Percentiles rank a stretch among this genome's conserved stretches.
phyloP scores from a whole-genome alignment of 2,113 vertebrate species.

The Perognathus longimembris region DNA sequence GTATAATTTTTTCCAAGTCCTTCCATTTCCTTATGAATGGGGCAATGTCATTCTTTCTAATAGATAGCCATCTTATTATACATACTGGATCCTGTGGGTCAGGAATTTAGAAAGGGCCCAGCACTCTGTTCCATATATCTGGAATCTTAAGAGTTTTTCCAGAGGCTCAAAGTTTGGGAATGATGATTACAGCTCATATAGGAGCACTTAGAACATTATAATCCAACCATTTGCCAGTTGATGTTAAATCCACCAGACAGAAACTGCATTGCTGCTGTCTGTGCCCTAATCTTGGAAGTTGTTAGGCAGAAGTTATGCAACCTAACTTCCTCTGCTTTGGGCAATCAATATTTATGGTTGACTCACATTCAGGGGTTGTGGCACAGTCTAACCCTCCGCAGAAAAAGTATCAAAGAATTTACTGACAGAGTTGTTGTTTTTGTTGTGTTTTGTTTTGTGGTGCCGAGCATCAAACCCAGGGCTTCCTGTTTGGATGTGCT shows the following conservation, averaged over 20 bases:
- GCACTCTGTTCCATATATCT: accelerated
- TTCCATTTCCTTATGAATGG: too few species aligned
- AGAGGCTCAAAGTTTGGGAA: too few species aligned
- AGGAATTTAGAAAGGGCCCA: background rate
- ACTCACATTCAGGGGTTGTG: background rate
- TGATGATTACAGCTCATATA: background rate
- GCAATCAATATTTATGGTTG: background rate
- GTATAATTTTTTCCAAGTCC: too few species aligned
- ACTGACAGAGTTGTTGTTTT: background rate
- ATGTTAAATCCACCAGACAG: background rate
- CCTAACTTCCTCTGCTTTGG: background rate
- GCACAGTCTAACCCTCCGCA: background rate
- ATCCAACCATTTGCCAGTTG: background rate
- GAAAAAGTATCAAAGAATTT: background rate
- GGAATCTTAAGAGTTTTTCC: background rate
- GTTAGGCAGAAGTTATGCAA: background rate
- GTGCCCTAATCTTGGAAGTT: background rate
- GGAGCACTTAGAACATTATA: background rate
- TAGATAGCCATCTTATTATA: background rate
- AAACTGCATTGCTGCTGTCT: background rate
- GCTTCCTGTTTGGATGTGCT: background rate
- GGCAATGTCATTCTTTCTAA: too few species aligned
- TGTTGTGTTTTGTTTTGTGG: background rate
- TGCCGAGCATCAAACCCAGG: background rate
- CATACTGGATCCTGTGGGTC: background rate